Percentiles rank a stretch among this genome's conserved stretches.
phyloP scores from a whole-genome alignment of 64 coral and sea anemone genomes.

The Montipora cactus region DNA sequence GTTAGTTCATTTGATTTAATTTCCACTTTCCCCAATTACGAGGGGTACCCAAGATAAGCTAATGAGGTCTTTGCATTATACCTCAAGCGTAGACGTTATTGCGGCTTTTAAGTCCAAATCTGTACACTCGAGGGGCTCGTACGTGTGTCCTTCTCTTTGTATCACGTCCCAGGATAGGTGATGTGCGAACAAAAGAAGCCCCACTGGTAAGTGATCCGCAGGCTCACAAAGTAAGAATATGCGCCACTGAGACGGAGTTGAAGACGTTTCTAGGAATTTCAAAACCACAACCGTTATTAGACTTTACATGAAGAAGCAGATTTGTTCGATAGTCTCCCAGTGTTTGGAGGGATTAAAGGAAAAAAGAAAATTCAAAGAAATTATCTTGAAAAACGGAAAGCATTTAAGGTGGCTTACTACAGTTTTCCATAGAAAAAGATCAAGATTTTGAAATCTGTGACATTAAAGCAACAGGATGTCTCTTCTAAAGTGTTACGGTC shows the following conservation, averaged over 20 bases:
- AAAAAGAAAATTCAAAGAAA: too few relatives aligned
- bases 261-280: constrained; percentile 65
- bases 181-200: constrained; percentile 89
- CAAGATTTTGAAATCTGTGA: too few relatives aligned
- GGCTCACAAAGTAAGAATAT: constrained; percentile 87
- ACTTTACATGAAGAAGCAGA: not conserved
- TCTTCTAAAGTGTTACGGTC: too few relatives aligned
- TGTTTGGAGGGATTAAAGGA: too few relatives aligned
- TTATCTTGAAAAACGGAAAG: too few relatives aligned
- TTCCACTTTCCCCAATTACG: too few relatives aligned
- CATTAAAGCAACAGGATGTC: too few relatives aligned
- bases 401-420: too few relatives aligned
- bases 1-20: too few relatives aligned
- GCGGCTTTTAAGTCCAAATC: constrained; percentile 58
- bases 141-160: constrained; percentile 46
- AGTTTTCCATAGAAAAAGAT: too few relatives aligned
- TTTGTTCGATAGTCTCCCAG: too few relatives aligned
- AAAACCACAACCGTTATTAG: not conserved
- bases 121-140: constrained; percentile 39
- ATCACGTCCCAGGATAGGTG: constrained; percentile 94
- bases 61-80: not conserved
- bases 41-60: not conserved
- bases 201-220: constrained; percentile 74
- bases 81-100: constrained; percentile 75
- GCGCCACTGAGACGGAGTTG: constrained; percentile 86